These are phyloP conservation scores for Nephila pilipes DNA, from an alignment of 1,140 invertebrate species.

Conservation along the genomic window DNA sequence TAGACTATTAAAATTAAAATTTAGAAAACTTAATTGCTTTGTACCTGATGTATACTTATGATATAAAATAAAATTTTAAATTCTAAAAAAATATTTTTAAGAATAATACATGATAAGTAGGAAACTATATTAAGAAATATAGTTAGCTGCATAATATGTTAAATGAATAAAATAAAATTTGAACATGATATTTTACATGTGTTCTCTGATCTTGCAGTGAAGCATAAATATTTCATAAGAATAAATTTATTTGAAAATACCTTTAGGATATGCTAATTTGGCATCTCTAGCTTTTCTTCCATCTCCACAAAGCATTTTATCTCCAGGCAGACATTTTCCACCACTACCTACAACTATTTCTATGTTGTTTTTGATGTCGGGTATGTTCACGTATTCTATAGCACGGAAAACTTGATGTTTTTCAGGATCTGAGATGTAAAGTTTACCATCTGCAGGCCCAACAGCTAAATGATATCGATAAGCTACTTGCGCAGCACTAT, in stretches of 20 bases:
- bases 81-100: no score
- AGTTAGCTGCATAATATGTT: no score
- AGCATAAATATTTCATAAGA: background rate
- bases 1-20: no score
- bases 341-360: constrained; percentile 96
- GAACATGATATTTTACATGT: no score
- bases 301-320: constrained; percentile 94
- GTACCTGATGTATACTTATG: no score
- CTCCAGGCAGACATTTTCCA: constrained; percentile 96
- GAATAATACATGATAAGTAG: no score
- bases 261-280: constrained; percentile 97
- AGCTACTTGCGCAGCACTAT: constrained; percentile 94
- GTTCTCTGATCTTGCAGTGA: no score
- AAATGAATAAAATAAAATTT: no score
- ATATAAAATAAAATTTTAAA: no score
- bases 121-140: no score
- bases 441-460: constrained; percentile 95
- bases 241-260: constrained; percentile 81
- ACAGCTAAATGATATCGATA: constrained; percentile 97
- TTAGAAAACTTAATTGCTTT: no score
- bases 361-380: constrained; percentile 91
- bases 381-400: constrained; percentile 86
- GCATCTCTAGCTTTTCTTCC: constrained; percentile 93
- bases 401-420: constrained; percentile 86
- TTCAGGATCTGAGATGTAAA: constrained; percentile 98